Base-by-base conservation (phyloP, 37 sponge, comb jelly and placozoan species). In the Agelas oroides region DNA sequence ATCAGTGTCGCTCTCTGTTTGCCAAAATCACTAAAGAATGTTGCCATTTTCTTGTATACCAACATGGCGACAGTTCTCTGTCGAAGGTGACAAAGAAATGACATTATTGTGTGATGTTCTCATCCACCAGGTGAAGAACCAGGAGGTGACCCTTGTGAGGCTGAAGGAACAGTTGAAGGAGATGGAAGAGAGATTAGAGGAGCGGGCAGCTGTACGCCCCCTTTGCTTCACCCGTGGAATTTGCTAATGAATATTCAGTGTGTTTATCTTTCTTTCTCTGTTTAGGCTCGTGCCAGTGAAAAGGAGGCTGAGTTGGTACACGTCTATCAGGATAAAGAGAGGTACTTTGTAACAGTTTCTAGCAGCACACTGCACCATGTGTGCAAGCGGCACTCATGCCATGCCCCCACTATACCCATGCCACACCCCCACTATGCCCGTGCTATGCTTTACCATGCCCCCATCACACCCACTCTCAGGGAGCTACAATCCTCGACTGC, bases 91-190 rank as follows among this genome's bases (percentile, higher is more conserved):
- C n/a, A n/a, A n/a, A n/a, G n/a, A n/a, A n/a, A n/a, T n/a, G n/a
- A n/a, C n/a, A n/a, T n/a, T n/a, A n/a, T n/a, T n/a, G 46, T 46
- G 46, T 46, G 8, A 3, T 8, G 8, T 46, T 8, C 6, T 46
- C 8, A 12, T 8, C 46, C 3, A 46, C 46, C 46, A 46, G 46
- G 46, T 46, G 46, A 46, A 46, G 46, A 46, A 46, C 40, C 58
- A 76, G 87, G 96, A 93, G 71, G 95, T 89, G 23, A 96, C 96
- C 38, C 84, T 97, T 23, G 78, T 78, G 19, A 76, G 85, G n/a
- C 74, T 97, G 53, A 86, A 71, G 53, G 94, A 95, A 20, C 88
- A 93, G 61, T 52, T 97, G 20, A 95, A 89, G 54, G 91, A 91
- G n/a, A 27, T 84, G 71, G 96, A 97, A 70, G 75, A 80, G 1